Conservation (phyloP, 2,888 invertebrate species). For the Euspilapteryx auroguttella region DNA sequence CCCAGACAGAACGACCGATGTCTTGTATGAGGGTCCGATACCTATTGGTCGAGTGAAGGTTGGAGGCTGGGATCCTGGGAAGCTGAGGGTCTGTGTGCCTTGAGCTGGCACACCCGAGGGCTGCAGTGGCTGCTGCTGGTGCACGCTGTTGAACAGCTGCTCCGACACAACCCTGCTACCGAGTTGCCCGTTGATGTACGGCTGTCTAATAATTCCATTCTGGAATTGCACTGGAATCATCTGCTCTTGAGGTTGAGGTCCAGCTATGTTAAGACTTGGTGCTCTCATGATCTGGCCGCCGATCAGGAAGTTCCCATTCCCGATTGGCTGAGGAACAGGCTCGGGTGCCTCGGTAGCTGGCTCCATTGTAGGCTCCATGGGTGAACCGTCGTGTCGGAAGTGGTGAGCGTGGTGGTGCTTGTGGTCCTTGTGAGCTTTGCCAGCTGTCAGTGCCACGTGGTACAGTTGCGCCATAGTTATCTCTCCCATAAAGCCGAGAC, state of each 20-base stretch:
- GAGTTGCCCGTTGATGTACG: slow-evolving; percentile 68
- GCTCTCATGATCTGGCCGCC: slow-evolving; percentile 67
- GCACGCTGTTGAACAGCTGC: slow-evolving; percentile 47
- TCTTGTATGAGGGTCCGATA: slow-evolving; percentile 16
- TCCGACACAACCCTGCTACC: slow-evolving; percentile 59
- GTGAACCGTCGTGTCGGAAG: slow-evolving; percentile 72
- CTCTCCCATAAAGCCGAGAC: slow-evolving; percentile 73
- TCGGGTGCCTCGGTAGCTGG: slow-evolving; percentile 56
- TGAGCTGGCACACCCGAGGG: neutral
- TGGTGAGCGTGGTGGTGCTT: slow-evolving; percentile 86
- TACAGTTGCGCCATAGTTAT: slow-evolving; percentile 81
- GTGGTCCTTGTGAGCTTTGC: slow-evolving; percentile 85
- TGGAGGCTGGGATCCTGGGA: neutral
- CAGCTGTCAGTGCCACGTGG: slow-evolving; percentile 78
- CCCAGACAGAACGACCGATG: slow-evolving; percentile 34
- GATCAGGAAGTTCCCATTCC: slow-evolving; percentile 61
- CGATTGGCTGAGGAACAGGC: slow-evolving; percentile 35
- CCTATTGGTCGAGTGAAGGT: neutral
- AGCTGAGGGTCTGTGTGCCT: no score
- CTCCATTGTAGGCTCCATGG: slow-evolving; percentile 62
- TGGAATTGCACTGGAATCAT: slow-evolving; percentile 43
- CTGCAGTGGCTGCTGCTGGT: slow-evolving; percentile 4
- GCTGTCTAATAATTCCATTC: slow-evolving; percentile 55
- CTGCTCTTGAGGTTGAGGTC: slow-evolving; percentile 28
- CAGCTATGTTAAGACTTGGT: slow-evolving; percentile 54